Evolutionary conservation across 1,140 invertebrate species (phyloP), one percentile per base, ranked within the genome.

Genomic region (Ceratina australensis): DNA sequence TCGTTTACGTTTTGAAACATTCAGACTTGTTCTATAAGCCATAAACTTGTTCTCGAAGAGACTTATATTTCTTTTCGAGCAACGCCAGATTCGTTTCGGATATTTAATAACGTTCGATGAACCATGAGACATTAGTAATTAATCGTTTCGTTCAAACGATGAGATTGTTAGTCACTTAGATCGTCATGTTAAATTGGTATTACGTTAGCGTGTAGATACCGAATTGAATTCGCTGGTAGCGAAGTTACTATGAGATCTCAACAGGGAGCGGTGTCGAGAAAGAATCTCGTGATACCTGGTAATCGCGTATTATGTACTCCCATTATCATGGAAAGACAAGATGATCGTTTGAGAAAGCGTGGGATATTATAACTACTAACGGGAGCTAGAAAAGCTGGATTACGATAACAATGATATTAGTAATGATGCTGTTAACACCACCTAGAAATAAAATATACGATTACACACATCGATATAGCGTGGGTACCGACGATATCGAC

Each of bases 241-340:
- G 71, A 84, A 85, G 68, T 63, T 74, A 68, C 47, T 74, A 66
- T 74, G 60, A 82, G n/a, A 60, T 61, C 67, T 78, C 60, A 7
- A 64, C 75, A 86, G 82, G 89, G 89, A 92, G 89, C 90, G 91
- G 87, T 91, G 89, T 88, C 90, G 85, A 91, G 91, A 92, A 90
- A 87, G 87, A 87, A 90, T 83, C 66, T 61, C 84, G 88, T 92
- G 91, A 92, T 92, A 87, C 91, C 91, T 92, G 91, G 91, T 92
- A 92, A 90, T 92, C 90, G 88, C 90, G 89, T 92, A 85, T 91
- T 86, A 89, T 85, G 76, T 89, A 85, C 90, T 91, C 90, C 90
- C 89, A 92, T 91, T 88, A 91, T 88, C 87, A 89, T 88, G 89
- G 50, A 20, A 57, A 63, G 49, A 63, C 56, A 72, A 12, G 47